Evolutionary conservation across 2,113 vertebrate genomes (phyloP).

Genomic region (Ivindomyrus marchei): DNA sequence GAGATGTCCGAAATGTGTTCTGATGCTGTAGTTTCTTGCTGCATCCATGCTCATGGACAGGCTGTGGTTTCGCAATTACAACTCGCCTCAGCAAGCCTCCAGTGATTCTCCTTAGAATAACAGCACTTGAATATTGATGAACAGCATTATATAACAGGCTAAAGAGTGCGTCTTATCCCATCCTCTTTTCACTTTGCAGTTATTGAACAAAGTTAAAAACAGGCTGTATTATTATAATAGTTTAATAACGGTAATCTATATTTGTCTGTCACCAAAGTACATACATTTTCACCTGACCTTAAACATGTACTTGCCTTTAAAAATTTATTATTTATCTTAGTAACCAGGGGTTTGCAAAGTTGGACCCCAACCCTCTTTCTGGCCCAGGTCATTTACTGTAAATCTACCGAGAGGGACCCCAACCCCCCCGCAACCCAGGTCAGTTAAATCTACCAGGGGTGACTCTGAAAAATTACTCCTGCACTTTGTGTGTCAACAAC

Average conservation of each 20-base stretch:
- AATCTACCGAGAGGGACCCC: background rate
- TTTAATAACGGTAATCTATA: background rate
- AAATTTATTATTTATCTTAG: background rate
- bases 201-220: background rate
- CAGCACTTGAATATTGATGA: slow-evolving; percentile 38
- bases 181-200: background rate
- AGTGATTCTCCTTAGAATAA: slow-evolving; percentile 27
- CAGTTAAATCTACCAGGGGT: background rate
- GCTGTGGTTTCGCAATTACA: background rate
- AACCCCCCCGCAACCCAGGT: background rate
- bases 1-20: background rate
- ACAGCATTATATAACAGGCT: slow-evolving; percentile 28
- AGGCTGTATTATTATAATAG: background rate
- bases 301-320: background rate
- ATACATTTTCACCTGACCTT: background rate
- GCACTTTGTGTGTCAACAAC: background rate
- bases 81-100: background rate
- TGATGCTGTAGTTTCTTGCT: background rate
- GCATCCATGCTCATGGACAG: background rate
- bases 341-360: background rate
- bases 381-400: background rate
- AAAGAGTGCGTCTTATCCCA: slow-evolving; percentile 15
- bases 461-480: background rate
- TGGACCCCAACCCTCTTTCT: background rate
- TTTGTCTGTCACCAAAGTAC: background rate